Evolutionary conservation across 2,888 invertebrate species (phyloP), one percentile per base, ranked within the genome.

Genomic region (Lasioglossum zephyrum): DNA sequence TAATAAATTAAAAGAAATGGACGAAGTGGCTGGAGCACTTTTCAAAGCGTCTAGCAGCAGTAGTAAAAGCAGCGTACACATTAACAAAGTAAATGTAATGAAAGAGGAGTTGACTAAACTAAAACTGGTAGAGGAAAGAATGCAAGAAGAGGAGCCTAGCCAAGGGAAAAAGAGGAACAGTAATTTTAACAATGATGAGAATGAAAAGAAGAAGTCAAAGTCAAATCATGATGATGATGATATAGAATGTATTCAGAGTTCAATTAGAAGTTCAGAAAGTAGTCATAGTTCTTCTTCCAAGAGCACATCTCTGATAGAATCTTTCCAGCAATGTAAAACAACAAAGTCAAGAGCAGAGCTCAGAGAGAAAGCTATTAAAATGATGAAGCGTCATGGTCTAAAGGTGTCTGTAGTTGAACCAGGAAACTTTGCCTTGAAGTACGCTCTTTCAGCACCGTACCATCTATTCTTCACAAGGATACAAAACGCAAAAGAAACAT

Each of bases 391-490:
- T 91, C 94, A 85, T 91, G 96, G 95, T 16, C 95, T 95, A 6
- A 95, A 94, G 73, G 95, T 97, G 5, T 95, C 96, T 0, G 96
- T 97, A 4, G 96, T 96, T 0, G 93, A 95, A 0, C 96, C 96
- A 0, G 96, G 95, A 78, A 96, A 96, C 74, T 97, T 97, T 96
- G 96, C 96, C 0, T 95, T 96, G 22, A 97, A 97, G 93, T 96
- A 97, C 91, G 96, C 96, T 36, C 96, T 96, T 0, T 96, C 97
- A 16, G 96, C 96, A 0, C 91, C 91, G 2, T 98, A 97, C 90
- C 96, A 97, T 92, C 95, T 97, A 88, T 98, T 98, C 94, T 97
- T 97, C 41, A 97, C 98, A 0, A 96, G 97, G 31, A 97, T 98
- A 2, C 96, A 96, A 0, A 96, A 96, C 86, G 96, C 96, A 0